phyloP scores from a whole-genome alignment of 2,888 invertebrate genomes.

The Patella ulyssiponensis region DNA sequence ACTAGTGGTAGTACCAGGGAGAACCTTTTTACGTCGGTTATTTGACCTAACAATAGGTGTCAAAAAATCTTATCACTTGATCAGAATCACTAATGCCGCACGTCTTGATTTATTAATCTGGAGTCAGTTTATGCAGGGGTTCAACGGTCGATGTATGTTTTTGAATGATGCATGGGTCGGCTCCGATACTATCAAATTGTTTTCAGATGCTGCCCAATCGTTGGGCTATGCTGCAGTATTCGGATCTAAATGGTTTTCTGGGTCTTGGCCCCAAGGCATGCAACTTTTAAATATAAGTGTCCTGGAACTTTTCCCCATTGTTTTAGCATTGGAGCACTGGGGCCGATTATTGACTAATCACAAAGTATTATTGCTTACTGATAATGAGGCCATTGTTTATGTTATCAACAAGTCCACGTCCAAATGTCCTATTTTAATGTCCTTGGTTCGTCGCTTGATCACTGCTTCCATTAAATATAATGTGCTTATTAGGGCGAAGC shows the following conservation, averaged over 20 bases:
- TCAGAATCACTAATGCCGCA: not conserved
- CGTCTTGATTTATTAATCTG: not conserved
- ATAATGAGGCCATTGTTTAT: too few species aligned
- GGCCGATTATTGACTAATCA: too few species aligned
- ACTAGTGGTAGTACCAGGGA: too few species aligned
- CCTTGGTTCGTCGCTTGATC: too few species aligned
- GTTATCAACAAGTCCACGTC: too few species aligned
- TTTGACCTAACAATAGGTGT: not conserved
- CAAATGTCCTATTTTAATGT: too few species aligned
- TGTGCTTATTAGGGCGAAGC: too few species aligned
- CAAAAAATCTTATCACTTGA: not conserved
- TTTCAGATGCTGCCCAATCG: slow-evolving; percentile 5
- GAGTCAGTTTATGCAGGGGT: not conserved
- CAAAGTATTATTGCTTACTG: too few species aligned
- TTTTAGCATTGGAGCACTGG: not conserved
- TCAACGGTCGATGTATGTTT: not conserved
- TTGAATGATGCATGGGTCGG: not conserved
- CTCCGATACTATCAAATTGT: not conserved
- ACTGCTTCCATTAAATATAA: too few species aligned
- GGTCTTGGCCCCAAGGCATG: slow-evolving; percentile 5
- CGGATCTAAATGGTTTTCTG: slow-evolving; percentile 15
- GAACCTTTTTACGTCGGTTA: not conserved
- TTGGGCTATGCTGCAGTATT: slow-evolving; percentile 18
- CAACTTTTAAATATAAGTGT: slow-evolving; percentile 3
- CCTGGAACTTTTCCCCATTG: slow-evolving; percentile 13